A percentile compares a stretch with the other conserved stretches of the same genome.
Conservation (phyloP, 2,113 vertebrate genomes). For the Alligator sinensis region DNA sequence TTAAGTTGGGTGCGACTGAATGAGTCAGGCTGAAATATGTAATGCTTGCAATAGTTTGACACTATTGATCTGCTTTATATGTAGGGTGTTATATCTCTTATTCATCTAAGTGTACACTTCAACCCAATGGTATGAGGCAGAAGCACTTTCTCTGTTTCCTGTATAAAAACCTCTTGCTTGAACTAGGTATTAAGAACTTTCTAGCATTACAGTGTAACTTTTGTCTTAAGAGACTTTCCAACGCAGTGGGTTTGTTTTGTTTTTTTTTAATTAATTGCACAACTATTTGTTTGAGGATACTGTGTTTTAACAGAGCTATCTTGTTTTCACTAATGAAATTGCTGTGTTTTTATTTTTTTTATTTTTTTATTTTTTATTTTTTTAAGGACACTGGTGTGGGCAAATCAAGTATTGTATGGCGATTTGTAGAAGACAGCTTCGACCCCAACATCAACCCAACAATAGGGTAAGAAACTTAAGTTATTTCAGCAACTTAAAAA, state of each 20-base stretch:
- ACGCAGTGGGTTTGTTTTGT: background rate
- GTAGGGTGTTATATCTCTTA: background rate
- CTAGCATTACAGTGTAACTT: background rate
- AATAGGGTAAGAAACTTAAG: conserved; percentile 88
- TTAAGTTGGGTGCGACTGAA: conserved; percentile 53
- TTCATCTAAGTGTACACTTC: background rate
- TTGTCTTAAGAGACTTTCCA: background rate
- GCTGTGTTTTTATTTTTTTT: background rate
- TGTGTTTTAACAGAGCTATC: background rate
- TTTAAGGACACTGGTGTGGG: conserved; percentile 94
- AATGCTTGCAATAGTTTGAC: conserved; percentile 16
- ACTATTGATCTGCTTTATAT: background rate
- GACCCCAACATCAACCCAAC: conserved; percentile 98
- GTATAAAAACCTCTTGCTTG: background rate
- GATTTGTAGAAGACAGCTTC: conserved; percentile 96
- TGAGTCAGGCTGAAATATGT: conserved; percentile 41
- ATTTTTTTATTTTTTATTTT: too few species aligned
- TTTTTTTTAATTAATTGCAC: too few species aligned
- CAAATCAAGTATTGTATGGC: conserved; percentile 96
- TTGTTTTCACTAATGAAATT: background rate
- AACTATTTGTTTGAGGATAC: background rate
- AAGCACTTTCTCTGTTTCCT: background rate
- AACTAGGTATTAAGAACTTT: too few species aligned
- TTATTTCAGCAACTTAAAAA: conserved; percentile 2
- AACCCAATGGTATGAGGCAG: background rate